Evolutionary conservation across 2,888 invertebrate species (phyloP).

Genomic region (Drosophila lacicola): DNA sequence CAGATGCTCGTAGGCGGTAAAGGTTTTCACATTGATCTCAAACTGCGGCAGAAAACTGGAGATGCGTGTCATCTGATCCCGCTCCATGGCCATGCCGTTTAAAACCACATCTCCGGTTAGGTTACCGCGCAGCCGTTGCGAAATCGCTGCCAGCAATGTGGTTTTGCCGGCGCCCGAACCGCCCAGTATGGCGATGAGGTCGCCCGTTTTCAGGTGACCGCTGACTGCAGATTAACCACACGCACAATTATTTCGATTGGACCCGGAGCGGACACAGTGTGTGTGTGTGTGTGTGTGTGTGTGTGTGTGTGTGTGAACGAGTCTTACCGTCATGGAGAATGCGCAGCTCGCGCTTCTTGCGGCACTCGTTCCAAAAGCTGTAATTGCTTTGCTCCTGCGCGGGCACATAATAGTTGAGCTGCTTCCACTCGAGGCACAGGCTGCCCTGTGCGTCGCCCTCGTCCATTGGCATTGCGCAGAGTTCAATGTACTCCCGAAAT

Average conservation of each 20-base stretch:
- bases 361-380: slow-evolving; percentile 83
- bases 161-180: slow-evolving; percentile 92
- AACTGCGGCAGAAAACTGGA: slow-evolving; percentile 95
- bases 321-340: slow-evolving; percentile 81
- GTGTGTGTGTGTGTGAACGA: not conserved
- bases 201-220: slow-evolving; percentile 89
- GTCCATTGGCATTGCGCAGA: slow-evolving; percentile 18
- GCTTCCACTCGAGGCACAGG: slow-evolving; percentile 83
- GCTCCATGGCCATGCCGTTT: slow-evolving; percentile 88
- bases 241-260: slow-evolving; percentile 36
- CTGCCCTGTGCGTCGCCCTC: slow-evolving; percentile 45
- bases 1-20: slow-evolving; percentile 93
- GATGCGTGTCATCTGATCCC: slow-evolving; percentile 89
- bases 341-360: slow-evolving; percentile 72
- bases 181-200: slow-evolving; percentile 91
- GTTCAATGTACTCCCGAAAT: slow-evolving; percentile 56
- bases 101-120: slow-evolving; percentile 89
- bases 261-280: too few relatives aligned
- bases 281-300: too few relatives aligned
- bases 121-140: slow-evolving; percentile 89
- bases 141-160: slow-evolving; percentile 90
- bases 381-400: slow-evolving; percentile 82
- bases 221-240: slow-evolving; percentile 86
- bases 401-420: slow-evolving; percentile 83
- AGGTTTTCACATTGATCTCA: slow-evolving; percentile 91